These are phyloP conservation scores for Nemopilema nomurai DNA, from an alignment of 30 jellyfish, hydroid and myxozoan genomes.

Conservation along the genomic window DNA sequence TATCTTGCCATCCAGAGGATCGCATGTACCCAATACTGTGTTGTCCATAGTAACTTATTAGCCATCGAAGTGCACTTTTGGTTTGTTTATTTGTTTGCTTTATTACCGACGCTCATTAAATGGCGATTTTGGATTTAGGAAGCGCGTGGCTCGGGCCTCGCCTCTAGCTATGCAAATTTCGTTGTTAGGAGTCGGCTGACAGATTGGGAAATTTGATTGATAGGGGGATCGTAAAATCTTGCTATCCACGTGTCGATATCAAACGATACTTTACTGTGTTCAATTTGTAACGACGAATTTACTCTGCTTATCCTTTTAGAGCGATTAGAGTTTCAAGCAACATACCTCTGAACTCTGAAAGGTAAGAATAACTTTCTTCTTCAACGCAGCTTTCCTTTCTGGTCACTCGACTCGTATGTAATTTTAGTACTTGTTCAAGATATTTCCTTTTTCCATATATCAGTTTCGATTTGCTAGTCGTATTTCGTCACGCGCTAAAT, in stretches of 20 bases:
- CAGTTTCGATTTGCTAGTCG: too few species aligned
- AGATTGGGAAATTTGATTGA: neutral
- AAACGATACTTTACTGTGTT: neutral
- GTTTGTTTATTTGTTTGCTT: neutral
- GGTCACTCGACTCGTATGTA: neutral
- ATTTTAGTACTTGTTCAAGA: neutral
- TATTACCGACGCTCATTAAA: neutral
- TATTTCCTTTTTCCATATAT: too few species aligned
- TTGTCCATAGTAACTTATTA: neutral
- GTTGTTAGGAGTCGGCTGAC: neutral
- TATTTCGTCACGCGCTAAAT: too few species aligned
- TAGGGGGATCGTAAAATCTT: neutral
- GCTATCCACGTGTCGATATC: neutral
- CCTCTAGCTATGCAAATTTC: neutral
- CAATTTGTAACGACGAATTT: neutral
- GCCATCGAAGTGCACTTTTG: neutral
- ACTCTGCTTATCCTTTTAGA: neutral
- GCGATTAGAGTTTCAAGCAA: neutral
- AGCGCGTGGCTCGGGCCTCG: neutral
- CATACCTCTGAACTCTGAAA: neutral
- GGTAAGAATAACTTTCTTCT: neutral
- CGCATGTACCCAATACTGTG: neutral
- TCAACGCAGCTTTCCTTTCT: neutral
- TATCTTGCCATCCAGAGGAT: neutral
- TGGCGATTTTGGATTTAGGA: neutral